A percentile compares a stretch with the other conserved stretches of the same genome.
phyloP scores from a whole-genome alignment of 2,797 vertebrate species.

The Rhinoraja longicauda region DNA sequence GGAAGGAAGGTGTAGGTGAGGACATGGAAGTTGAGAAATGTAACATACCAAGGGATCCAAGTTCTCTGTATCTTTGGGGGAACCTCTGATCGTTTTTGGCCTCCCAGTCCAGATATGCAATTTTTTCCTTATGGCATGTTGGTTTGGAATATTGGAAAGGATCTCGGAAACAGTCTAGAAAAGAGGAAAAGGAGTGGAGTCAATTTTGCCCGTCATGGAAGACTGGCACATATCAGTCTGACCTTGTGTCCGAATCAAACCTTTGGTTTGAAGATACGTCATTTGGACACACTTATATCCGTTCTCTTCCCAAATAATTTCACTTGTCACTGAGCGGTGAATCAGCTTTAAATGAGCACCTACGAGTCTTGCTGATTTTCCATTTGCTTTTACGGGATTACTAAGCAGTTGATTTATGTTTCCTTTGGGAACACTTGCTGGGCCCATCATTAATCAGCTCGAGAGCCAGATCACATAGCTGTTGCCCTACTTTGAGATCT shows the following conservation, averaged over 20 bases:
- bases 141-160: constrained; percentile 39
- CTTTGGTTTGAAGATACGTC: constrained; percentile 7
- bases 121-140: constrained; percentile 38
- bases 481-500: neutral
- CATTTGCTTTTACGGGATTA: neutral
- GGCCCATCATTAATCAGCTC: neutral
- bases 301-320: neutral
- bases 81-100: constrained; percentile 34
- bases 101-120: constrained; percentile 37
- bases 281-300: constrained; percentile 4
- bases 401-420: neutral
- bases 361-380: neutral
- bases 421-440: neutral
- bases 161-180: constrained; percentile 38
- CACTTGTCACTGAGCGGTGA: neutral
- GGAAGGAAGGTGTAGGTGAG: neutral
- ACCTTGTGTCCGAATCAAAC: neutral
- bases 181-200: constrained; percentile 37
- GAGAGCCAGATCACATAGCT: neutral
- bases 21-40: constrained; percentile 35
- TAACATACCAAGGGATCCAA: constrained; percentile 36
- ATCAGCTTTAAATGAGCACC: neutral
- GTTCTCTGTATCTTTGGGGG: constrained; percentile 39
- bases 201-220: constrained; percentile 31
- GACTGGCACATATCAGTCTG: constrained; percentile 32